Conservation (phyloP, 2,888 invertebrate genomes). For the Bugulina stolonifera region DNA sequence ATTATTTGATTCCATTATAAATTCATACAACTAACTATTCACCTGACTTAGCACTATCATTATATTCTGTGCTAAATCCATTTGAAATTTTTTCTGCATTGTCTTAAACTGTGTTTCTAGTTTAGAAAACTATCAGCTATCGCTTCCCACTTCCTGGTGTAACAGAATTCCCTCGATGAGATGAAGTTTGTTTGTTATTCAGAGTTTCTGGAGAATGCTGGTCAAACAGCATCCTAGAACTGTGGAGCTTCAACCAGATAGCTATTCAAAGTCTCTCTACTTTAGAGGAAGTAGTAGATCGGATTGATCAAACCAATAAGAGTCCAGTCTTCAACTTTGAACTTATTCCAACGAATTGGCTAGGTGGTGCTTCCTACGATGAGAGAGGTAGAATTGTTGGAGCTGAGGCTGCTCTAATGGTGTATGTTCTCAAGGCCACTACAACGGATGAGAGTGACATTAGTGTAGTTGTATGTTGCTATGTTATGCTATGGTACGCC, state of each 20-base stretch:
- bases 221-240: slow-evolving; percentile 38
- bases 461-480: slow-evolving; percentile 14
- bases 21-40: too few relatives aligned
- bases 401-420: slow-evolving; percentile 12
- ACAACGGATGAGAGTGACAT: background rate
- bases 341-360: background rate
- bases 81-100: too few relatives aligned
- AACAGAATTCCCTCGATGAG: too few relatives aligned
- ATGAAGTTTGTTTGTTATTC: background rate
- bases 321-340: background rate
- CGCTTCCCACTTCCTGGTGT: too few relatives aligned
- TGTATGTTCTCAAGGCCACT: slow-evolving; percentile 6
- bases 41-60: too few relatives aligned
- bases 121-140: too few relatives aligned
- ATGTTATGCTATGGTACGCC: too few relatives aligned
- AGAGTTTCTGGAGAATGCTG: slow-evolving; percentile 36
- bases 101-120: too few relatives aligned
- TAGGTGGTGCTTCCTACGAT: slow-evolving; percentile 19
- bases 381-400: background rate
- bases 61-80: too few relatives aligned
- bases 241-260: slow-evolving; percentile 38
- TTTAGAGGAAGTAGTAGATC: slow-evolving; percentile 32
- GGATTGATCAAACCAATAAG: background rate
- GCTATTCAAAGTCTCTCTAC: slow-evolving; percentile 35
- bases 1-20: too few relatives aligned